Evolutionary conservation across 2,797 vertebrate species (phyloP).

Genomic region (Sternarchorhynchus goeldii): DNA sequence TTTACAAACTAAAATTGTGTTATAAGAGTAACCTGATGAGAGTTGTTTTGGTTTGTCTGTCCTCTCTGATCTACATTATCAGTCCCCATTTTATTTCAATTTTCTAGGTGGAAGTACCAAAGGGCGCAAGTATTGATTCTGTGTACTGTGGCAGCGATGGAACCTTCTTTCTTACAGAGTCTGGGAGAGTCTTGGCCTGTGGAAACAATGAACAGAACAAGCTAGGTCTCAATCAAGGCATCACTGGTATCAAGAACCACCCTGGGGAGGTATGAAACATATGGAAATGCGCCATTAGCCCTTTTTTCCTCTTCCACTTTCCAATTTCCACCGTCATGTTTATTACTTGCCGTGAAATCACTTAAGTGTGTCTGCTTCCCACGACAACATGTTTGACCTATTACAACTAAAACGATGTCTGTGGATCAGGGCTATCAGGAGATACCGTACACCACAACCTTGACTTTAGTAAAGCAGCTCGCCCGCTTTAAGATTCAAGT

Average conservation of each 20-base stretch:
- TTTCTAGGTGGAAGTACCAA: conserved; percentile 85
- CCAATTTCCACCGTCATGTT: background rate
- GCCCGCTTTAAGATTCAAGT: conserved; percentile 90
- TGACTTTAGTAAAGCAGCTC: conserved; percentile 92
- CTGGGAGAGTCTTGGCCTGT: conserved; percentile 94
- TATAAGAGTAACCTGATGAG: too few relatives aligned
- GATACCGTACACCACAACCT: conserved; percentile 89
- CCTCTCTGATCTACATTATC: background rate
- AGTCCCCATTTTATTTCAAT: background rate
- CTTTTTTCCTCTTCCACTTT: background rate
- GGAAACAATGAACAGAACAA: conserved; percentile 99
- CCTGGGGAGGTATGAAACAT: conserved; percentile 70
- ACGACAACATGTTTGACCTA: background rate
- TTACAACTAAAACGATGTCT: conserved; percentile 3
- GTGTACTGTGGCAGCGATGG: conserved; percentile 92
- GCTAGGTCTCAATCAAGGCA: conserved; percentile 91
- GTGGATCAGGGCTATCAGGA: conserved; percentile 82
- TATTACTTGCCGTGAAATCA: too few relatives aligned
- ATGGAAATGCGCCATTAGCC: background rate
- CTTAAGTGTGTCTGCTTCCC: conserved; percentile 5
- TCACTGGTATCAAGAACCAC: conserved; percentile 93
- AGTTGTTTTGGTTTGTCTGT: too few relatives aligned
- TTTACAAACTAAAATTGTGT: too few relatives aligned
- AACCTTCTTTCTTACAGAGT: conserved; percentile 92
- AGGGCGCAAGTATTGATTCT: conserved; percentile 84